Conservation (phyloP, 2,113 vertebrate genomes). For the Poeciliopsis prolifica region DNA sequence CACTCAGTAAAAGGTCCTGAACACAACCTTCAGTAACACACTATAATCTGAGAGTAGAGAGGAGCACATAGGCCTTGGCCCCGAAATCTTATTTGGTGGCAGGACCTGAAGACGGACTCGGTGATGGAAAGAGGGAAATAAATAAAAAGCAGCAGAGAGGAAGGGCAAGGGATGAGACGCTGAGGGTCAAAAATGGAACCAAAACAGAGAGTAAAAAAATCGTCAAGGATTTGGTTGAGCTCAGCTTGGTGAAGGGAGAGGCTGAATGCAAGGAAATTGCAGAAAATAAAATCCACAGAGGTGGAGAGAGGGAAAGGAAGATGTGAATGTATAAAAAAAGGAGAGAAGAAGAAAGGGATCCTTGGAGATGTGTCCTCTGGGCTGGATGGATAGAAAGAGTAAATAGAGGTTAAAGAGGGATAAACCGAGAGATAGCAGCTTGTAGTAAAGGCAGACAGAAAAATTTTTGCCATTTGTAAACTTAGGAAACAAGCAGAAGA, state of each 20-base stretch:
- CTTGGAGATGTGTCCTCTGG: constrained; percentile 30
- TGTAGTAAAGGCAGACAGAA: constrained; percentile 50
- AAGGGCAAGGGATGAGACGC: not conserved
- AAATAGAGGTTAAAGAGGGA: constrained; percentile 70
- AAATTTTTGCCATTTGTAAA: constrained; percentile 32
- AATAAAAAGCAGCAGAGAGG: constrained; percentile 38
- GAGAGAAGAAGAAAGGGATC: constrained; percentile 20
- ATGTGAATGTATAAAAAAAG: constrained; percentile 20
- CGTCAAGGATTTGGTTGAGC: constrained; percentile 45
- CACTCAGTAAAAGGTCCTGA: constrained; percentile 40
- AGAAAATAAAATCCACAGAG: constrained; percentile 22
- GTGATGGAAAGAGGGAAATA: constrained; percentile 45
- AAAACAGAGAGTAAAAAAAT: constrained; percentile 41
- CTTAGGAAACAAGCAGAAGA: constrained; percentile 44
- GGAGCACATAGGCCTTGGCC: constrained; percentile 47
- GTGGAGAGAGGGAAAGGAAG: not conserved
- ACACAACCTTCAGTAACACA: constrained; percentile 70
- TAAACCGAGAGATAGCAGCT: constrained; percentile 48
- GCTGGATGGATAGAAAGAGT: constrained; percentile 62
- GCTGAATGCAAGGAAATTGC: constrained; percentile 46
- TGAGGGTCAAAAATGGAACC: constrained; percentile 33
- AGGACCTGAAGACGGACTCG: constrained; percentile 57
- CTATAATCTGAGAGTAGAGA: constrained; percentile 59
- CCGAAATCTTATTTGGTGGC: constrained; percentile 80
- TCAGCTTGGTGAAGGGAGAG: constrained; percentile 24